Percentiles rank a stretch among this genome's conserved stretches.
These are phyloP conservation scores for Tarsius wallacei DNA, from an alignment of 2,797 vertebrate genomes.

Conservation along the genomic window DNA sequence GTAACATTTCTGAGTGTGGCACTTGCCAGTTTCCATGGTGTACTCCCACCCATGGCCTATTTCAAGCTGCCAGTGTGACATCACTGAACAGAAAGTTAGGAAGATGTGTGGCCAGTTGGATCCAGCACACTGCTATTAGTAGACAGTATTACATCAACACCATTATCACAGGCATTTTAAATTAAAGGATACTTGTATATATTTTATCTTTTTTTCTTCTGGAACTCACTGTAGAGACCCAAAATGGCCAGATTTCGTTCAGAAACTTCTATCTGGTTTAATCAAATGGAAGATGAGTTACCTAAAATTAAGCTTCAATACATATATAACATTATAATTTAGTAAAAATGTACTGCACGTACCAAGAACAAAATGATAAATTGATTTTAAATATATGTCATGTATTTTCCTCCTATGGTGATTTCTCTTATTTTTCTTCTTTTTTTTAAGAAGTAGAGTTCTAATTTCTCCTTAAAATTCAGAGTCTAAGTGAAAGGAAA, in stretches of 20 bases:
- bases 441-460: background rate
- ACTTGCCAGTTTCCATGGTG: background rate
- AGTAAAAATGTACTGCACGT: background rate
- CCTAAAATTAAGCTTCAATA: conserved; percentile 13
- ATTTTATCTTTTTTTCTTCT: background rate
- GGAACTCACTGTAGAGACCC: conserved; percentile 1
- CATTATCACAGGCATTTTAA: background rate
- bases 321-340: background rate
- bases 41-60: background rate
- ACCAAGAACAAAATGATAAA: background rate
- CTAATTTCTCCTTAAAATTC: conserved; percentile 56
- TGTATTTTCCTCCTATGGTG: background rate
- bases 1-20: background rate
- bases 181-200: background rate
- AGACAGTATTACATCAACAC: background rate
- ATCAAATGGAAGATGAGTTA: background rate
- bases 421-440: background rate
- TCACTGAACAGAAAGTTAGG: background rate
- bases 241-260: background rate
- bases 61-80: background rate
- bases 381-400: conserved; percentile 16
- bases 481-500: background rate
- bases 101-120: background rate
- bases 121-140: background rate
- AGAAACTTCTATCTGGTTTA: background rate